Conservation (phyloP, 2,888 invertebrate species). For the Chalcis sispes region DNA sequence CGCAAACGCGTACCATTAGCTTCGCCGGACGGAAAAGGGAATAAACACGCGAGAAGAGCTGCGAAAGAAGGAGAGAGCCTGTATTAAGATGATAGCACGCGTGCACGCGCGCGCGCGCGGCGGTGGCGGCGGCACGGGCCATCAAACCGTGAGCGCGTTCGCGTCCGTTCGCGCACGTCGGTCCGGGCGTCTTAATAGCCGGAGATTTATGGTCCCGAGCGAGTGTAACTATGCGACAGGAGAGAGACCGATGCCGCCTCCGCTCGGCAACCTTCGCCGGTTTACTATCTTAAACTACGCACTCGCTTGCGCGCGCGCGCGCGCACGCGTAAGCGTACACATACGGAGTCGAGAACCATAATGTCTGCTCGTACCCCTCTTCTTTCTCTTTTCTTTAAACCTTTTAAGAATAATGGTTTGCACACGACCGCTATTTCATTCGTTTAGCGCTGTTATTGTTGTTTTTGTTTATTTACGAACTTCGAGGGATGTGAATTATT, state of each 20-base stretch:
- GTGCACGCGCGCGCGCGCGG: not conserved
- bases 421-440: conserved; percentile 29
- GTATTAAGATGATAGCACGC: conserved; percentile 39
- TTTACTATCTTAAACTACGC: conserved; percentile 37
- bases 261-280: conserved; percentile 3
- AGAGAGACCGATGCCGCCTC: not conserved
- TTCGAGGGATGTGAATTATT: conserved; percentile 29
- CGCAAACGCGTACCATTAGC: no score
- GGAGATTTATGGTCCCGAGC: conserved; percentile 71
- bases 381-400: not conserved
- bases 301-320: conserved; percentile 1
- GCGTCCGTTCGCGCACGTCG: conserved; percentile 50
- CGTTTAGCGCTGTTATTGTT: conserved; percentile 31
- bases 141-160: conserved; percentile 47
- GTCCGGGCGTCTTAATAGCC: conserved; percentile 74
- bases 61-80: conserved; percentile 21
- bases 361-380: not conserved
- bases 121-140: conserved; percentile 37
- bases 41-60: not conserved
- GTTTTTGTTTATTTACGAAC: conserved; percentile 45
- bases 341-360: conserved; percentile 11
- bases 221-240: conserved; percentile 23
- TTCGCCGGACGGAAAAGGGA: no score
- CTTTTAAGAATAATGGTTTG: conserved; percentile 49
- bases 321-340: not conserved